phyloP scores from a whole-genome alignment of 2,113 vertebrate species.

The Salvelinus alpinus region DNA sequence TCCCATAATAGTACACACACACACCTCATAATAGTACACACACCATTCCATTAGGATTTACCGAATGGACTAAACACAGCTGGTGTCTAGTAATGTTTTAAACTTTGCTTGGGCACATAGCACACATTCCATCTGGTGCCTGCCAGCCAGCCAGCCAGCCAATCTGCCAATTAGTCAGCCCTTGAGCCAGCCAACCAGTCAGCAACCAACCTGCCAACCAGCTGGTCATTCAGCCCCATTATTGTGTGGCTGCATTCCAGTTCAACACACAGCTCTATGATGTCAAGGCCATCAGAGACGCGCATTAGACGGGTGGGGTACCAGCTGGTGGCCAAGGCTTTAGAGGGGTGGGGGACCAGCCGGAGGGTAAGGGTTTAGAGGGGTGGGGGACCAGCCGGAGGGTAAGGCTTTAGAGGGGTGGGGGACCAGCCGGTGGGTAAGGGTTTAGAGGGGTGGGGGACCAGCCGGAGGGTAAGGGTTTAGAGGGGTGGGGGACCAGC shows the following conservation, averaged over 20 bases:
- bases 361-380: constrained; percentile 3
- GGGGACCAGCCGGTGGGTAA: too few species aligned
- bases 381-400: not conserved
- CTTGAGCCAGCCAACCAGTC: too few species aligned
- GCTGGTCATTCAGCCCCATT: constrained; percentile 31
- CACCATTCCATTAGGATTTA: not conserved
- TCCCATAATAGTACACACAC: constrained; percentile 11
- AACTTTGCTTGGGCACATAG: constrained; percentile 33
- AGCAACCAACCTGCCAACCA: too few species aligned
- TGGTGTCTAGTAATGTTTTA: constrained; percentile 8
- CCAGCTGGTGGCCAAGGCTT: not conserved
- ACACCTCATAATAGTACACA: not conserved
- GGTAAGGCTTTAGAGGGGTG: not conserved
- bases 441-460: too few species aligned
- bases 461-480: too few species aligned
- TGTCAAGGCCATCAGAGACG: constrained; percentile 50
- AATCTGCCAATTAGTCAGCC: too few species aligned
- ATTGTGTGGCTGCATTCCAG: constrained; percentile 51
- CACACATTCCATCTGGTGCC: constrained; percentile 53
- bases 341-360: not conserved
- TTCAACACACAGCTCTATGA: constrained; percentile 31
- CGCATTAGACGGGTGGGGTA: constrained; percentile 23
- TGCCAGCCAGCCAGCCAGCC: not conserved
- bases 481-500: too few species aligned
- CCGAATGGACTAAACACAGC: too few species aligned